phyloP scores from a whole-genome alignment of 2,797 vertebrate genomes.

The Oreochromis mossambicus region DNA sequence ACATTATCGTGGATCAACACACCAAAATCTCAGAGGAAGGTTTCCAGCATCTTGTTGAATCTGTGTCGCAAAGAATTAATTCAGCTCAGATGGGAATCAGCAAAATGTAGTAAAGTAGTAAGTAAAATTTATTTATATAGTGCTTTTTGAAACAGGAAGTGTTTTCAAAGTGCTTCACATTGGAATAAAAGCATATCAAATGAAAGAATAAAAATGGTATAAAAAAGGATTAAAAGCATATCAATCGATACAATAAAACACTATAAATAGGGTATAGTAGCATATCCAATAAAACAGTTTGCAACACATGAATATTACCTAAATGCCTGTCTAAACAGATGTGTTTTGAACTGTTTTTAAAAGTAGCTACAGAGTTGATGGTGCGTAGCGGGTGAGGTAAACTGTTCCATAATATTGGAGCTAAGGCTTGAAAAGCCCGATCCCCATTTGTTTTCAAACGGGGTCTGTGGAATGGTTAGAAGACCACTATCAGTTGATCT shows the following conservation, averaged over 20 bases:
- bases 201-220: background rate
- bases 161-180: background rate
- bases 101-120: rapidly evolving
- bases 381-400: no score
- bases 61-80: background rate
- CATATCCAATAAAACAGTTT: background rate
- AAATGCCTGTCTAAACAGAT: no score
- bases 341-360: no score
- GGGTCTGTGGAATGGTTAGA: no score
- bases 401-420: no score
- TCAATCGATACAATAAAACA: background rate
- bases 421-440: no score
- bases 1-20: background rate
- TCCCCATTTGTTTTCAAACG: no score
- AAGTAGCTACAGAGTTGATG: no score
- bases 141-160: background rate
- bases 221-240: background rate
- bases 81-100: background rate
- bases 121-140: background rate
- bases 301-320: background rate
- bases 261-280: background rate
- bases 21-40: background rate
- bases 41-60: background rate
- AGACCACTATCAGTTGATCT: no score
- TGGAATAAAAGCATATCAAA: background rate